These are phyloP conservation scores for Limonius californicus DNA, from an alignment of 1,140 invertebrate genomes.

Conservation along the genomic window DNA sequence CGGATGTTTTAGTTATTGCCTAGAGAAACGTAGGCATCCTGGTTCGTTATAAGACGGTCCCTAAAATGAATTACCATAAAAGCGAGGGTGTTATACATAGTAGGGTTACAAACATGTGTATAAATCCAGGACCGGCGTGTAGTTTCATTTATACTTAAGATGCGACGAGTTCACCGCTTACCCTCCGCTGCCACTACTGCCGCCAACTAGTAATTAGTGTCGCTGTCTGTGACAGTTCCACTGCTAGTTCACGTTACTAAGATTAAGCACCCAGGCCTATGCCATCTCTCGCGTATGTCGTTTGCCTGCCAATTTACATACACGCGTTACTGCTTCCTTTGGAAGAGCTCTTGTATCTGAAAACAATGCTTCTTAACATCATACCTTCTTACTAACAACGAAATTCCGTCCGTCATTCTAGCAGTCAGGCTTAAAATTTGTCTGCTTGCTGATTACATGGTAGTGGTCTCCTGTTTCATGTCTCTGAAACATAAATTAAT, in stretches of 20 bases:
- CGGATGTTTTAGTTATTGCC: no score
- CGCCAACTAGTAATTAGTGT: conserved; percentile 6
- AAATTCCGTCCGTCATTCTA: no score
- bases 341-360: no score
- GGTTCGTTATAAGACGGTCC: neutral
- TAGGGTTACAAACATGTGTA: conserved; percentile 5
- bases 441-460: no score
- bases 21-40: no score
- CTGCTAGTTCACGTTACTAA: conserved; percentile 4
- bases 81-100: neutral
- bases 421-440: no score
- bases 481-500: no score
- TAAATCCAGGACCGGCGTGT: conserved; percentile 1
- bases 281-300: neutral
- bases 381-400: no score
- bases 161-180: neutral
- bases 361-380: no score
- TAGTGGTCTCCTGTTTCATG: no score
- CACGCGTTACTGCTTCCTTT: neutral
- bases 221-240: conserved; percentile 3
- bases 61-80: conserved; percentile 7
- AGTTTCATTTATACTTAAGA: conserved; percentile 4
- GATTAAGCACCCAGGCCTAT: neutral
- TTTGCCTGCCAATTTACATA: conserved; percentile 10
- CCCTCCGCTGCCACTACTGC: neutral